A percentile compares a stretch with the other conserved stretches of the same genome.
phyloP scores from a whole-genome alignment of 1,140 invertebrate species.

The Glossosoma conforme region DNA sequence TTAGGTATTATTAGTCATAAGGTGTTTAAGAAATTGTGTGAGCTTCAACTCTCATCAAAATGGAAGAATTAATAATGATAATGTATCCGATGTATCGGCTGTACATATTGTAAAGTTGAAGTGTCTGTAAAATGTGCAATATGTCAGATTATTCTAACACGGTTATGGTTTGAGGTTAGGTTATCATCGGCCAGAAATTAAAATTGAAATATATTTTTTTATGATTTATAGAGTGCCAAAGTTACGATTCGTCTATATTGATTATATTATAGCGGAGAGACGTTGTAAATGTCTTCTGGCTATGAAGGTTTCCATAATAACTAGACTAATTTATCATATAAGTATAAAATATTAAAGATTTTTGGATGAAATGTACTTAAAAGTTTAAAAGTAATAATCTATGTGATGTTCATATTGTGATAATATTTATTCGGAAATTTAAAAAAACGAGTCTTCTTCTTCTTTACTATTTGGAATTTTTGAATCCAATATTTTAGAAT shows the following conservation, averaged over 20 bases:
- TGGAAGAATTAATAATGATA: neutral
- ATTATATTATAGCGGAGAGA: neutral
- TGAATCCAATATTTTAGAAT: neutral
- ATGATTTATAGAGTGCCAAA: slow-evolving; percentile 1
- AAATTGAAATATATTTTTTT: slow-evolving; percentile 1
- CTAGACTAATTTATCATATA: neutral
- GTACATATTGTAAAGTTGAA: neutral
- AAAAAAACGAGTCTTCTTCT: neutral
- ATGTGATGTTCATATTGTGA: slow-evolving; percentile 21
- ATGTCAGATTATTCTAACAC: neutral
- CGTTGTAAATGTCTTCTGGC: neutral
- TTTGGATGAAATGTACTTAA: neutral
- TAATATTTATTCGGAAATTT: slow-evolving; percentile 14
- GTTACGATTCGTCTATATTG: neutral
- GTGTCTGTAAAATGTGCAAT: neutral
- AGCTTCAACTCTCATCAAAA: neutral
- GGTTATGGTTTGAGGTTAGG: neutral
- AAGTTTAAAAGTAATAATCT: slow-evolving; percentile 6
- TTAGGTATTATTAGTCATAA: too few species aligned
- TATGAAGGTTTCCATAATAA: neutral
- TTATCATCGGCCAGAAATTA: neutral
- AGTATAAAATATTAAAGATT: neutral
- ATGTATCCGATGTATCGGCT: neutral
- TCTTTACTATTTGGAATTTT: neutral
- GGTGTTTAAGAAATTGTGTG: neutral